Base-by-base conservation (phyloP, 2,113 vertebrate genomes). In the Illadopsis cleaveri region DNA sequence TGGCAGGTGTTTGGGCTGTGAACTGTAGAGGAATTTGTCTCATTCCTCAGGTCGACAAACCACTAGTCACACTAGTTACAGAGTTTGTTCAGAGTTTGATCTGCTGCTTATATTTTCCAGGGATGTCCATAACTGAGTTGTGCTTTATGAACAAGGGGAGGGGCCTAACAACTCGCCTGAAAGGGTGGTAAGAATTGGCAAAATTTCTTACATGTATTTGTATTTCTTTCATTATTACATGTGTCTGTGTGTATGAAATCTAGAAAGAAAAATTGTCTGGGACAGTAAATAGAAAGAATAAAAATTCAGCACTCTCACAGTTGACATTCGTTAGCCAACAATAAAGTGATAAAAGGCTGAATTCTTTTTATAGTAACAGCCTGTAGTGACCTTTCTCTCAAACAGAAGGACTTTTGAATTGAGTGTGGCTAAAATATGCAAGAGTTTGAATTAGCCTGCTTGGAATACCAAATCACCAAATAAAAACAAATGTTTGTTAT, bases 131-230 rank as follows among this genome's bases (percentile, higher is more conserved):
- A 65, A 57, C 69, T 50, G 76, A 82, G 30, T 56, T 91, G 82
- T 91, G 86, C 62, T 93, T 89, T 79, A 79, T 76, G 79, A 93
- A 24, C 53, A 42, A 85, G 12, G 37, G 58, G 51, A 75, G 60
- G 75, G 56, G 22, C 44, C 60, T 54, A 78, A 77, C 66, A 53
- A 62, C 35, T 89, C 1, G 0, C 54, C 58, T 86, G 75, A 68
- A 69, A 82, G 53, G 19, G 66, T 85, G 97, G 95, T 96, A 96
- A 96, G 92, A 70, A 30, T n/a, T 92, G 62, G 66, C 66, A 76
- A 10, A 35, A 56, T 82, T 93, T 87, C 40, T 44, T 86, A 42
- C 5, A 0, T 76, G 1, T 16, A 20, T 88, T 81, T 78, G 10
- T 51, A 14, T 76, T 84, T 73, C 23, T 73, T 53, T 44, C 33